Base-by-base conservation (phyloP, 2,888 invertebrate species). In the Eristalinus sepulchralis region DNA sequence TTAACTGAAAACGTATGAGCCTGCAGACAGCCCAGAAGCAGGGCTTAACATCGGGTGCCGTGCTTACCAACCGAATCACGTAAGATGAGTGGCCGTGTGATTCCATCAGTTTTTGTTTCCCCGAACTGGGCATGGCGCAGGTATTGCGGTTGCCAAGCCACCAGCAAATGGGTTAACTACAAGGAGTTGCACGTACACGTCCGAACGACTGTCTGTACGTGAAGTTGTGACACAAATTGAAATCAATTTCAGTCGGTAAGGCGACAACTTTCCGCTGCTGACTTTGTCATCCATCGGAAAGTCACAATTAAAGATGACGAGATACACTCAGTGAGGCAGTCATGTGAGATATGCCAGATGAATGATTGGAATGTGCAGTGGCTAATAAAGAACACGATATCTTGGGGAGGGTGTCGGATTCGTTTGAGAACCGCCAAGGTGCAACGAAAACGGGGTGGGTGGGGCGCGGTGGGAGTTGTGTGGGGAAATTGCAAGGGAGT, bases 31-130 rank as follows among this genome's bases (percentile, higher is more conserved):
- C 47, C 17, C 47, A 47, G 47, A 47, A 20, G 17, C 17, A 17
- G 47, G 8, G 17, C 17, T 67, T 70, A 66, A 60, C 66, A 78
- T 78, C 47, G 17, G n/a, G 62, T 11, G n/a, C 70, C 66, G 66
- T 83, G 83, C 47, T 86, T 75, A 79, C 78, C 47, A 86, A 86
- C 75, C 86, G 75, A 76, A 86, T 78, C 86, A 86, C 86, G 86
- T 86, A 86, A 86, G 75, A 86, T 86, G 86, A 86, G 86, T 86
- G 86, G 86, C 83, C 66, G 60, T 66, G 20, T 57, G 83, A 86
- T 79, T 86, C 70, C 75, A 62, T 86, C 75, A 79, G 75, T 55
- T 71, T 60, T 73, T 70, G 73, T 83, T 86, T 83, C 86, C 71
- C 62, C 83, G 83, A 86, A 86, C 62, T 83, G 78, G 86, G 86